Base-by-base conservation (phyloP, 2,797 vertebrate species). In the Lerista edwardsae region DNA sequence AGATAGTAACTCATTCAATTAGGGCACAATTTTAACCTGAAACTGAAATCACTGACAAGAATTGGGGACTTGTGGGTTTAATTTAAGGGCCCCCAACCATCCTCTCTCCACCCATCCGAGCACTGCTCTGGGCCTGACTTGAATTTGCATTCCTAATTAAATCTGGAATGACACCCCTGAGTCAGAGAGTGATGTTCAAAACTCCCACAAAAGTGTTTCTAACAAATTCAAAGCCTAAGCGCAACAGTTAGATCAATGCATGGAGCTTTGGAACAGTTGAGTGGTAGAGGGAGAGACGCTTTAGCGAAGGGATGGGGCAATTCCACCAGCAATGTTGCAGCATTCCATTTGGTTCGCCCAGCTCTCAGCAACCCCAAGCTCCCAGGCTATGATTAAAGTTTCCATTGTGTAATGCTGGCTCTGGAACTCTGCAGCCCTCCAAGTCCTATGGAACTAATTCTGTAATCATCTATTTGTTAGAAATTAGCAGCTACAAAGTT, bases 401-500 rank as follows among this genome's bases (percentile, higher is more conserved):
- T 91, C 69, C 0, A 0, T 82, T 90, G 86, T 80, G 73, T 47
- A 75, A 2, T 86, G 41, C 59, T 34, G 39, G 57, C 86, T 89
- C 86, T 90, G 86, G 61, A 92, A 89, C 0, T 0, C 27, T 14
- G 90, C 84, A 84, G 76, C 44, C 51, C 88, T 90, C 83, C 85
- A 81, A 7, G 8, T 91, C 73, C 75, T 55, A 51, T 51, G 83
- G 71, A 92, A 62, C 71, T 84, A 84, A 90, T 87, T 92, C 90
- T 79, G 27, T 79, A 19, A 11, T 84, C 78, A 89, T 92, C 84
- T 92, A 75, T 93, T 94, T 94, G 88, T 88, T 93, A 88, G 91
- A 92, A 93, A 93, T 93, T 67, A 90, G 27, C 68, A 72, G 86
- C 78, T 92, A 84, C 88, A 87, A 87, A 86, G 73, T 85, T 79